Base-by-base conservation (phyloP, 1,140 invertebrate species). In the Diabrotica undecimpunctata region DNA sequence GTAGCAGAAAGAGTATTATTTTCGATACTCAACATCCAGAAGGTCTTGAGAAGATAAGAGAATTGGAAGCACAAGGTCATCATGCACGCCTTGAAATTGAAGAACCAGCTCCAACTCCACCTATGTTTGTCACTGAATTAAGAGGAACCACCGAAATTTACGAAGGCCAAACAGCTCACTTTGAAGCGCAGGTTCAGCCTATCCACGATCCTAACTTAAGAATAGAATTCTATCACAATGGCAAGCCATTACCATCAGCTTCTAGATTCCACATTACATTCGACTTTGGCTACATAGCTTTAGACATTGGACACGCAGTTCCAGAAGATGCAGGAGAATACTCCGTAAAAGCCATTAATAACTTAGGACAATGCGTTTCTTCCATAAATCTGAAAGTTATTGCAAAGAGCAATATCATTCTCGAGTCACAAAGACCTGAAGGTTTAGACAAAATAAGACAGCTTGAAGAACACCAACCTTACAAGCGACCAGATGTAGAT, bases 281-380 rank as follows among this genome's bases (percentile, higher is more conserved):
- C 75, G 95, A 97, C 79, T 98, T 98, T 82, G 95, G 95, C 71
- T 97, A 96, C 71, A 91, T 96, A 57, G 92, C 94, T 51, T 81
- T 98, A 67, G 95, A 97, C 79, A 95, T 98, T 74, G 86, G 86
- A 56, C 92, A 96, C 69, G 86, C 91, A 57, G 90, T 96, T 55
- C 88, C 94, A 5, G 94, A 96, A 82, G 97, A 99, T 82, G 92
- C 91, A 64, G 97, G 97, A 54, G 89, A 94, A 81, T 97, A 97
- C 78, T 93, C 91, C 0, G 92, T 95, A 6, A 89, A 90, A 72
- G 94, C 93, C 9, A 89, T 92, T 14, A 97, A 97, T 77, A 88
- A 89, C 66, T 80, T 94, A 37, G 95, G 95, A 50, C 90, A 95
- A 76, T 93, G 91, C 65, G 87, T 88, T 35, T 94, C 92, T 0